These are phyloP conservation scores for Xenopus petersii DNA, from an alignment of 2,797 vertebrate species.

Conservation along the genomic window DNA sequence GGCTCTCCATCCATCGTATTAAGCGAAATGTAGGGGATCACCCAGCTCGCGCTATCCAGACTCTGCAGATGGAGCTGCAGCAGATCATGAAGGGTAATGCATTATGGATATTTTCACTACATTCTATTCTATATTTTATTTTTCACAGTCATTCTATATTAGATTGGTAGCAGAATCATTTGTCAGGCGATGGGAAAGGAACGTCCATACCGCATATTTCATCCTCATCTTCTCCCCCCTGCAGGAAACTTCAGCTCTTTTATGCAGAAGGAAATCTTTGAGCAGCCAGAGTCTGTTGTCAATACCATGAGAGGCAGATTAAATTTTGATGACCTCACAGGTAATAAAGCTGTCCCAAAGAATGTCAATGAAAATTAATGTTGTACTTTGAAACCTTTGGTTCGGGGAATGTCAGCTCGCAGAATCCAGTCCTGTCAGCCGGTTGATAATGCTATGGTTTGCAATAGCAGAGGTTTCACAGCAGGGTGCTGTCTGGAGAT, in stretches of 20 bases:
- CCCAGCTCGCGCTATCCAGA: conserved; percentile 89
- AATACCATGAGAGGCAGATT: conserved; percentile 98
- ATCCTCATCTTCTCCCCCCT: conserved; percentile 27
- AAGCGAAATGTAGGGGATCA: conserved; percentile 88
- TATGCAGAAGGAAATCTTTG: conserved; percentile 99
- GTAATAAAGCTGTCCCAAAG: conserved; percentile 59
- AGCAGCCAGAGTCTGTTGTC: conserved; percentile 96
- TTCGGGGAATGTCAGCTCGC: too few species aligned
- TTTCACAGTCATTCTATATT: too few species aligned
- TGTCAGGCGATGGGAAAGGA: neutral
- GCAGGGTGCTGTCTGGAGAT: too few species aligned
- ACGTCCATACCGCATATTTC: neutral
- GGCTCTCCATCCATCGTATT: conserved; percentile 94
- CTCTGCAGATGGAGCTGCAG: conserved; percentile 96
- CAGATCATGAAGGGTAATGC: conserved; percentile 94
- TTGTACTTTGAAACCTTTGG: too few species aligned
- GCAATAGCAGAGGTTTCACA: too few species aligned
- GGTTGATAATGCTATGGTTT: too few species aligned
- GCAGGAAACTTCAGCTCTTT: conserved; percentile 95
- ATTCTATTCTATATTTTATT: too few species aligned
- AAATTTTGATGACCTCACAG: conserved; percentile 95
- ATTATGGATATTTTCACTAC: too few species aligned
- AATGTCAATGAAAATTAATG: too few species aligned
- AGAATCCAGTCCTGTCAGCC: too few species aligned
- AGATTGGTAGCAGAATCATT: neutral